Percentiles rank a stretch among this genome's conserved stretches.
Evolutionary conservation across 2,113 vertebrate genomes (phyloP).

Genomic region (Mellivora capensis): DNA sequence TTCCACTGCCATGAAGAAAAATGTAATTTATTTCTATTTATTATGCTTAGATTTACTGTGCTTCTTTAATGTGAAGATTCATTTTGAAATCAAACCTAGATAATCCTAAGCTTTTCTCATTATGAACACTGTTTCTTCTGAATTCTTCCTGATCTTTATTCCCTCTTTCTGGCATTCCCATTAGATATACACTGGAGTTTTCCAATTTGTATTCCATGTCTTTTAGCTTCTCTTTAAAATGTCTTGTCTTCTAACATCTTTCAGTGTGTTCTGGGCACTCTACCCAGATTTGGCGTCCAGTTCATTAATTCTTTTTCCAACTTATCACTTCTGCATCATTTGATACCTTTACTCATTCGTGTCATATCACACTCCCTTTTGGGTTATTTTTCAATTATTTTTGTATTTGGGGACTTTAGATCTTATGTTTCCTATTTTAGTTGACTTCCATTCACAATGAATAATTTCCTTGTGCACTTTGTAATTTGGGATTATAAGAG

Average conservation of each 20-base stretch:
- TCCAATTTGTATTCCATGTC: neutral
- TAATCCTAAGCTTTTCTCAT: neutral
- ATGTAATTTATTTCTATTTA: neutral
- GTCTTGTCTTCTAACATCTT: neutral
- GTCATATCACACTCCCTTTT: neutral
- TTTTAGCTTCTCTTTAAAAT: neutral
- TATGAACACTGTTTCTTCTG: neutral
- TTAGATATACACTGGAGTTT: neutral
- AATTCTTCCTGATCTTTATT: neutral
- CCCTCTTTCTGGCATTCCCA: neutral
- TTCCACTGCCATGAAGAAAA: neutral
- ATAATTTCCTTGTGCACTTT: conserved; percentile 36
- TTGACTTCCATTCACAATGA: conserved; percentile 6
- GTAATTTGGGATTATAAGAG: neutral
- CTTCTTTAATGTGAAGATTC: neutral
- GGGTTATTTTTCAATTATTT: conserved; percentile 18
- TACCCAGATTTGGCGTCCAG: neutral
- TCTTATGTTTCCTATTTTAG: neutral
- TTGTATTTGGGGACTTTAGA: neutral
- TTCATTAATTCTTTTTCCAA: neutral
- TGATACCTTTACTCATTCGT: neutral
- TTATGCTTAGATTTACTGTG: neutral
- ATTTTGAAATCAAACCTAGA: neutral
- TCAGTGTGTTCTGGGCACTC: neutral
- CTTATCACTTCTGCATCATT: neutral